phyloP scores from a whole-genome alignment of 2,113 vertebrate species.

The Centropristis striata region DNA sequence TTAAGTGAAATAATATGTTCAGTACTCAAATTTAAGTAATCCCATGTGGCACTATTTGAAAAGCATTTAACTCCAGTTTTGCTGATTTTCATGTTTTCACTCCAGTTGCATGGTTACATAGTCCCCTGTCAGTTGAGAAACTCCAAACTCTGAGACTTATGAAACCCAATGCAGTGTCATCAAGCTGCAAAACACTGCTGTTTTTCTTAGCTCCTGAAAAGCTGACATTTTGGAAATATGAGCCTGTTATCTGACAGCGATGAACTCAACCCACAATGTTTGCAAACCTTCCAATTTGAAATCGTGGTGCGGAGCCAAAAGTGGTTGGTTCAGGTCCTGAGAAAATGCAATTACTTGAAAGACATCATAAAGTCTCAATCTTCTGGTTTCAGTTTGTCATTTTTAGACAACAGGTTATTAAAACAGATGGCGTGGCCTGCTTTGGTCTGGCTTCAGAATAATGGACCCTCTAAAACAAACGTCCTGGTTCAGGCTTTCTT shows the following conservation, averaged over 20 bases:
- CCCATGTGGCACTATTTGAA: conserved; percentile 5
- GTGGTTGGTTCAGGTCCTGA: conserved; percentile 14
- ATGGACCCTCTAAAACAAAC: conserved; percentile 44
- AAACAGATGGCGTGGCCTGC: conserved; percentile 54
- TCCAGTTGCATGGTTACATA: conserved; percentile 12
- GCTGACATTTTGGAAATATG: conserved; percentile 41
- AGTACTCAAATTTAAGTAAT: neutral
- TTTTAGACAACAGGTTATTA: conserved; percentile 22
- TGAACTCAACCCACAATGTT: conserved; percentile 17
- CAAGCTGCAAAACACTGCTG: neutral
- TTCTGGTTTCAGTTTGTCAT: conserved; percentile 19
- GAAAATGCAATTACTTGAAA: conserved; percentile 17
- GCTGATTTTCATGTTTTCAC: conserved; percentile 33
- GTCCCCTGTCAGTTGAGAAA: conserved; percentile 35
- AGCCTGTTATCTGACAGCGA: conserved; percentile 12
- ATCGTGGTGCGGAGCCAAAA: conserved; percentile 1
- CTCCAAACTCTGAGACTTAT: conserved; percentile 9
- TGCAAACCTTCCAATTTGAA: conserved; percentile 9
- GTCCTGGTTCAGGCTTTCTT: conserved; percentile 35
- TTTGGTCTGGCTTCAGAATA: conserved; percentile 40
- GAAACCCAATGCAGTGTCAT: conserved; percentile 30
- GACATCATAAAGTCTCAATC: neutral
- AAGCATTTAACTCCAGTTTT: conserved; percentile 9
- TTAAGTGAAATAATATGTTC: conserved; percentile 1
- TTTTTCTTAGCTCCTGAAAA: conserved; percentile 51